A percentile compares a stretch with the other conserved stretches of the same genome.
These are phyloP conservation scores for Mystacides longicornis DNA, from an alignment of 2,888 invertebrate genomes.

Conservation along the genomic window DNA sequence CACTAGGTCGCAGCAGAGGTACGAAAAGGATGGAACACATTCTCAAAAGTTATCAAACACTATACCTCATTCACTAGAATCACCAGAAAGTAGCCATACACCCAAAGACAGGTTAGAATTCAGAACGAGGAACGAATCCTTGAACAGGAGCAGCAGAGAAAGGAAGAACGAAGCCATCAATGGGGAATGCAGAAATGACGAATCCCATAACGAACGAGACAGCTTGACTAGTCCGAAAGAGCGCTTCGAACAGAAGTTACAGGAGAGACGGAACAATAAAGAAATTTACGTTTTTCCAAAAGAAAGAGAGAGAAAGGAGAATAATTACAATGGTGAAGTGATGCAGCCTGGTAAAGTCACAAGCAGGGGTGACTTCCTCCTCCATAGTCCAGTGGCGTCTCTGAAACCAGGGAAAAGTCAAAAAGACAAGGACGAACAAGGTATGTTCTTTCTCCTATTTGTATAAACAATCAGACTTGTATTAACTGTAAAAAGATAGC, in stretches of 20 bases:
- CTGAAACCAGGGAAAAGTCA: conserved; percentile 16
- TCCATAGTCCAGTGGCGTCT: conserved; percentile 10
- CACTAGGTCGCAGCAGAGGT: conserved; percentile 16
- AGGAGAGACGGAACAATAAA: conserved; percentile 20
- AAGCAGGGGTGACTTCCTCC: conserved; percentile 13
- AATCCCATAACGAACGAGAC: conserved; percentile 15
- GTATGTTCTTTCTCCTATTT: conserved; percentile 8
- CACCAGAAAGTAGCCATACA: not conserved
- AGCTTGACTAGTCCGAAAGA: conserved; percentile 13
- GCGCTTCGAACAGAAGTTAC: conserved; percentile 17
- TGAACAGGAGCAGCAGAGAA: conserved; percentile 5
- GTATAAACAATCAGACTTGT: not conserved
- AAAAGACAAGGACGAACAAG: conserved; percentile 26
- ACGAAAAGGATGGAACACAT: conserved; percentile 12
- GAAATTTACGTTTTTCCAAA: conserved; percentile 15
- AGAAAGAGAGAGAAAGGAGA: conserved; percentile 19
- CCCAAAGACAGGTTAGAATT: conserved; percentile 14
- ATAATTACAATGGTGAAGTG: conserved; percentile 8
- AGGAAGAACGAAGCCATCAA: conserved; percentile 10
- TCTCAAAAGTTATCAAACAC: conserved; percentile 8
- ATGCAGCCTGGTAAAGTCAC: conserved; percentile 5
- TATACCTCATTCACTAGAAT: conserved; percentile 4
- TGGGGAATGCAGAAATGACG: conserved; percentile 17
- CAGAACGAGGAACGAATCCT: conserved; percentile 9
- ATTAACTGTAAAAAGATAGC: no score